Conservation (phyloP, 2,888 invertebrate species). For the Flexamia atlantica region DNA sequence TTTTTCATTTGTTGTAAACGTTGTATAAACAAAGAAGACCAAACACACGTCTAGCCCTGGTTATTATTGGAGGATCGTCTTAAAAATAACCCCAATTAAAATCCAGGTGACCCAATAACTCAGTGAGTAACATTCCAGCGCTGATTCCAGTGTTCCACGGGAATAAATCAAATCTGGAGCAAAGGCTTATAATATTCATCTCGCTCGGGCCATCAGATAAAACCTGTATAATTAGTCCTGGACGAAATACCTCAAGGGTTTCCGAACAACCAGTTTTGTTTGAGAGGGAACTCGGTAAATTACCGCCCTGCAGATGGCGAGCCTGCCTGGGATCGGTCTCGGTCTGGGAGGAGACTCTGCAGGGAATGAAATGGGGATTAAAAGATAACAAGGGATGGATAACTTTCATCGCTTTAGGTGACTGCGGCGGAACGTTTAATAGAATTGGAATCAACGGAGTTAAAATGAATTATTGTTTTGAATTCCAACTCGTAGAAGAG, state of each 20-base stretch:
- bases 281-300: slow-evolving; percentile 24
- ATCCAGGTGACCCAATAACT: slow-evolving; percentile 18
- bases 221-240: slow-evolving; percentile 50
- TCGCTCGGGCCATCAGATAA: slow-evolving; percentile 42
- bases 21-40: too few species aligned
- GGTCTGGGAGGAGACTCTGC: background rate
- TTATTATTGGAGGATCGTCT: too few species aligned
- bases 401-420: background rate
- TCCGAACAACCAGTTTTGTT: slow-evolving; percentile 51
- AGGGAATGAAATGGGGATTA: background rate
- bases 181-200: slow-evolving; percentile 16
- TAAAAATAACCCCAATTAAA: slow-evolving; percentile 13
- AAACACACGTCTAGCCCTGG: too few species aligned
- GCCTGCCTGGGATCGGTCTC: too few species aligned
- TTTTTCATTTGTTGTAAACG: too few species aligned
- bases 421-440: background rate
- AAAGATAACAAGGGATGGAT: background rate
- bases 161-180: slow-evolving; percentile 23
- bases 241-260: slow-evolving; percentile 49
- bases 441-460: background rate
- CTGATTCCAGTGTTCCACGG: slow-evolving; percentile 1
- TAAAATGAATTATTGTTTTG: background rate
- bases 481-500: background rate
- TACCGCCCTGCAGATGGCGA: background rate
- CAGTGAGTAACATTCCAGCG: background rate